These are phyloP conservation scores for Lonchura striata DNA, from an alignment of 2,113 vertebrate genomes.

Conservation along the genomic window DNA sequence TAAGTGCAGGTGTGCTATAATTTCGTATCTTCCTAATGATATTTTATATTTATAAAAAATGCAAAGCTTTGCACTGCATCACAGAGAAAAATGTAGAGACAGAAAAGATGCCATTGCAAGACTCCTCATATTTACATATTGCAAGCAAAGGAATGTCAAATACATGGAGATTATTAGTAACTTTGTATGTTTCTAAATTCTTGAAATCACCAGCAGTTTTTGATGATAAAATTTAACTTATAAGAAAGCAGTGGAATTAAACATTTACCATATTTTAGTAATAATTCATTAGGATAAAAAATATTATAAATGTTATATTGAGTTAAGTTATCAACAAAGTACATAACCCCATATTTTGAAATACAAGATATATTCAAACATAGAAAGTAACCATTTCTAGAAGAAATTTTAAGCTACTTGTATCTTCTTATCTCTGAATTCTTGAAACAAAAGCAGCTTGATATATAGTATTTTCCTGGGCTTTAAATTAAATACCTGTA, in stretches of 20 bases:
- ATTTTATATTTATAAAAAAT: neutral
- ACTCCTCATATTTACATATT: neutral
- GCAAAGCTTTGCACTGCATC: neutral
- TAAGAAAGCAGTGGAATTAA: neutral
- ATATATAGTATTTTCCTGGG: neutral
- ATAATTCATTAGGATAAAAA: neutral
- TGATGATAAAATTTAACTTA: neutral
- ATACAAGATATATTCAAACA: neutral
- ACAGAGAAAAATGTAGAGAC: neutral
- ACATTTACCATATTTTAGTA: neutral
- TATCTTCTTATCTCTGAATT: neutral
- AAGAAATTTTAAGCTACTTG: neutral
- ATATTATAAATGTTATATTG: neutral
- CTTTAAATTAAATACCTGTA: neutral
- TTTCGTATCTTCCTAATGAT: neutral
- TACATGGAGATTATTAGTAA: neutral
- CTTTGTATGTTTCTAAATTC: neutral
- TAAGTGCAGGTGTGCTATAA: neutral
- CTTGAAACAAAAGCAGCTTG: neutral
- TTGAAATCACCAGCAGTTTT: neutral
- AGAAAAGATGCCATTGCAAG: neutral
- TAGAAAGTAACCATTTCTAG: neutral
- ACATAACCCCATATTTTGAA: neutral
- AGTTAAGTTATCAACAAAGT: neutral
- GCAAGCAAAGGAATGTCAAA: neutral